Conservation (phyloP, 2,797 vertebrate species). For the Limnodromus scolopaceus region DNA sequence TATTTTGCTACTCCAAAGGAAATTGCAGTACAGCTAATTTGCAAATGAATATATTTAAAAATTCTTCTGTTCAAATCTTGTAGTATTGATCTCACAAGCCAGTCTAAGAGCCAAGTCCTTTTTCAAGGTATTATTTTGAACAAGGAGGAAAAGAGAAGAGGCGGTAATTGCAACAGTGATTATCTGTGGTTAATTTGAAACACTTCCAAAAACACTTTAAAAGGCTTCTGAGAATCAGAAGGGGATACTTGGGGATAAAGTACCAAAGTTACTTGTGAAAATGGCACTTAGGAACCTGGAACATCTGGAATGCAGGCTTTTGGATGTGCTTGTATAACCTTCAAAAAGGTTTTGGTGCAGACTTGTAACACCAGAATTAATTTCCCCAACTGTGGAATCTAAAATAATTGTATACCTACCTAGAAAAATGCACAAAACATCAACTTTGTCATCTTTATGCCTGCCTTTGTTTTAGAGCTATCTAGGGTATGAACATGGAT, state of each 20-base stretch:
- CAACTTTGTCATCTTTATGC: neutral
- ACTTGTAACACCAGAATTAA: neutral
- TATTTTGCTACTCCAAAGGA: neutral
- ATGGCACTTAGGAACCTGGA: neutral
- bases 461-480: neutral
- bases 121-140: neutral
- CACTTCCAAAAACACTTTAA: neutral
- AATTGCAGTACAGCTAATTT: neutral
- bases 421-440: neutral
- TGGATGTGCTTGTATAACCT: neutral
- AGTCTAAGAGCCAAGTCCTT: neutral
- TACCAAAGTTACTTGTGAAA: neutral
- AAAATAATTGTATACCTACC: neutral
- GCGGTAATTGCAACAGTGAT: neutral
- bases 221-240: neutral
- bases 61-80: neutral
- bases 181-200: neutral
- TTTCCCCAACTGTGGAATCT: neutral
- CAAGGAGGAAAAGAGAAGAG: neutral
- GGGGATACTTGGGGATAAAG: neutral
- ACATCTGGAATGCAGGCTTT: neutral
- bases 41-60: neutral
- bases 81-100: neutral
- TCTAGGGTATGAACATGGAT: neutral
- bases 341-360: neutral